Conservation (phyloP, 2,113 vertebrate genomes). For the Bombycilla garrulus region DNA sequence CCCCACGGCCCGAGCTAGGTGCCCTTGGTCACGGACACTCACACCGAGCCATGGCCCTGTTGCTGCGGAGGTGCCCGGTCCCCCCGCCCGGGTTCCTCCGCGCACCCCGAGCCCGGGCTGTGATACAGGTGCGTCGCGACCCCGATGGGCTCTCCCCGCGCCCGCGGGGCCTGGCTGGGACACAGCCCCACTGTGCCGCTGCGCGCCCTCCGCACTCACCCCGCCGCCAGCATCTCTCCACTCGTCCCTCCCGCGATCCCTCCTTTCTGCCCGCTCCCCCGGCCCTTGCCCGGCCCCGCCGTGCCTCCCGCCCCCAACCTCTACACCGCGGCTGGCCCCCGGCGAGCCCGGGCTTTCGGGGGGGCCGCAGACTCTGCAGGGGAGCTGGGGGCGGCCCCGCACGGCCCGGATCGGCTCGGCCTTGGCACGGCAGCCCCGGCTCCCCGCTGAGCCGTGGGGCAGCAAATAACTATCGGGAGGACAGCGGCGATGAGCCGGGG, state of each 20-base stretch:
- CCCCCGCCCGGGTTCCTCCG: accelerated
- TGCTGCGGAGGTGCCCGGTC: not conserved
- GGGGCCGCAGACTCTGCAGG: not conserved
- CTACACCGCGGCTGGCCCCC: not conserved
- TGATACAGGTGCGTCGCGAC: not conserved
- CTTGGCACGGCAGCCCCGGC: not conserved
- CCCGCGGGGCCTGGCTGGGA: not conserved
- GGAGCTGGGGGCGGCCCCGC: not conserved
- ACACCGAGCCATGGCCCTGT: not conserved
- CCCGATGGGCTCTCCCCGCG: not conserved
- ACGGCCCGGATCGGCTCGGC: not conserved
- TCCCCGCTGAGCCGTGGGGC: not conserved
- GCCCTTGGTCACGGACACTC: not conserved
- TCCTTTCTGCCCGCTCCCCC: not conserved
- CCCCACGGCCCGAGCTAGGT: not conserved
- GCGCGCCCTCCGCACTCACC: not conserved
- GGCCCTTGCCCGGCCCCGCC: not conserved
- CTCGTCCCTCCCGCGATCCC: not conserved
- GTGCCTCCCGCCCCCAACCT: not conserved
- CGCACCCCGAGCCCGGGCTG: not conserved
- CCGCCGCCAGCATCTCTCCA: not conserved
- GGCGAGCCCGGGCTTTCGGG: not conserved
- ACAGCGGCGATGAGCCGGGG: not conserved
- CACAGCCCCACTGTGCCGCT: not conserved
- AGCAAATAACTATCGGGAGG: not conserved